These are phyloP conservation scores for Enteromius paludinosus DNA, from an alignment of 2,797 vertebrate genomes.

Conservation along the genomic window DNA sequence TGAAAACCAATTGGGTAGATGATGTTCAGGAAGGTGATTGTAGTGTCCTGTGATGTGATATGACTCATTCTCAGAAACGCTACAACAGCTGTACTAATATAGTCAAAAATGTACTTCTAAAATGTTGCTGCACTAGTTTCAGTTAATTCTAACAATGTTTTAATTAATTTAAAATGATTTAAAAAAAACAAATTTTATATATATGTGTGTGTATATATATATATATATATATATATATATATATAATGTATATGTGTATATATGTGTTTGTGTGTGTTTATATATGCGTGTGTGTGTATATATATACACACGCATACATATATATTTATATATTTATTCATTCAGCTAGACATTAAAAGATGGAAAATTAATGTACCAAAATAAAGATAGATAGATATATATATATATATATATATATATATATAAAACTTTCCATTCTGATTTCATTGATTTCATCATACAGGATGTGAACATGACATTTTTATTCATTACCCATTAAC, in stretches of 20 bases:
- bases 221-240: too few species aligned
- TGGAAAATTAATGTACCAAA: not conserved
- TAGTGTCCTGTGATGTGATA: not conserved
- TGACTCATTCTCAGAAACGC: not conserved
- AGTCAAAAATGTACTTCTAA: not conserved
- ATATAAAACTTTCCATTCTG: not conserved
- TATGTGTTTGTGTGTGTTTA: too few species aligned
- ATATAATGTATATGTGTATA: too few species aligned
- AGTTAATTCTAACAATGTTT: not conserved
- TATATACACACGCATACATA: too few species aligned
- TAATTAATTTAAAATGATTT: not conserved
- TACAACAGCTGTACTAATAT: not conserved
- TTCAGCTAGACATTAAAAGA: too few species aligned
- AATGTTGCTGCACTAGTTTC: not conserved
- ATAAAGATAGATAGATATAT: too few species aligned
- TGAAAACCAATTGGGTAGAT: constrained; percentile 15
- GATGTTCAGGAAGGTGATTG: not conserved
- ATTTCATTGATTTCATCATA: not conserved
- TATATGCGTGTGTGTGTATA: too few species aligned
- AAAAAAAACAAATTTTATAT: too few species aligned
- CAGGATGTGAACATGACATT: not conserved
- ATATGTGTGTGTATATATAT: too few species aligned
- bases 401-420: too few species aligned
- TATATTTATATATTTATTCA: too few species aligned
- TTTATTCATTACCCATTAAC: not conserved